Percentiles rank a stretch among this genome's conserved stretches.
phyloP scores from a whole-genome alignment of 1,140 invertebrate species.

The Drosophila sucinea region DNA sequence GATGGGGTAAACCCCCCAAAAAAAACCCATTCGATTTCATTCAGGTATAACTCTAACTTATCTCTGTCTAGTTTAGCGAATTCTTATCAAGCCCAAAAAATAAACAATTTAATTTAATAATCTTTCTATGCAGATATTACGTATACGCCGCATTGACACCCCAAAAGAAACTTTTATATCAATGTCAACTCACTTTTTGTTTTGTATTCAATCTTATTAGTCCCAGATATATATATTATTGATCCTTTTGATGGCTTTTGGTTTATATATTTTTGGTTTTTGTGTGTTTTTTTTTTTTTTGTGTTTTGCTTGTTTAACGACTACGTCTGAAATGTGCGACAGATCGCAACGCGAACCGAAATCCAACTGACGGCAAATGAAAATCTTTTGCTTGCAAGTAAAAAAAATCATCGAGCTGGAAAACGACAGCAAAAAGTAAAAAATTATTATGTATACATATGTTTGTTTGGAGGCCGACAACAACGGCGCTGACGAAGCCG shows the following conservation, averaged over 20 bases:
- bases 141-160: conserved; percentile 18
- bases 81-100: conserved; percentile 3
- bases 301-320: conserved; percentile 14
- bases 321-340: conserved; percentile 62
- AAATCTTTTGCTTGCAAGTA: conserved; percentile 81
- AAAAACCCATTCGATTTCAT: too few species aligned
- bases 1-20: too few species aligned
- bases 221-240: background rate
- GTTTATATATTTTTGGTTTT: conserved; percentile 20
- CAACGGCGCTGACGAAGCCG: conserved; percentile 38
- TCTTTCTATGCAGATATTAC: background rate
- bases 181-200: conserved; percentile 42
- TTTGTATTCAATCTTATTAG: conserved; percentile 11
- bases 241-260: conserved; percentile 2
- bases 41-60: background rate
- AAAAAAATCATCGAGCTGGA: conserved; percentile 76
- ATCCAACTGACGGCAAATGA: conserved; percentile 82
- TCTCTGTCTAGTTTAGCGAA: background rate
- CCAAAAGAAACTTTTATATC: background rate
- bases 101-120: background rate
- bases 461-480: conserved; percentile 77
- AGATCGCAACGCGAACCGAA: conserved; percentile 82
- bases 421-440: conserved; percentile 70
- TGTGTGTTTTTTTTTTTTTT: conserved; percentile 18
- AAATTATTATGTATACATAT: conserved; percentile 76